These are phyloP conservation scores for Ruditapes philippinarum DNA, from an alignment of 1,140 invertebrate genomes.

Conservation along the genomic window DNA sequence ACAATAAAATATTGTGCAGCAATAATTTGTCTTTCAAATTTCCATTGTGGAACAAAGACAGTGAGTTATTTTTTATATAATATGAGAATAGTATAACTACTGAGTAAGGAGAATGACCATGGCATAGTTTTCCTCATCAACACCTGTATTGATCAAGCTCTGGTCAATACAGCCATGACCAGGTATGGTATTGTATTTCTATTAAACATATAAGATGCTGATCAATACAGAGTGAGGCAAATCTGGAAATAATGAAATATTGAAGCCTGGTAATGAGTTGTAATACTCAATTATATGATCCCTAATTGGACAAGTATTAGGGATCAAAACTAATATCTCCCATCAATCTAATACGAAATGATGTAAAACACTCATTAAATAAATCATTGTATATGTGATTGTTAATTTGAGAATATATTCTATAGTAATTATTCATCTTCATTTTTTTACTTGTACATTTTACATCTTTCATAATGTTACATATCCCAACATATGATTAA, in stretches of 20 bases:
- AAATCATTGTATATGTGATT: no score
- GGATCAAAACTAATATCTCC: background rate
- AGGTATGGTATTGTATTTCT: slow-evolving; percentile 37
- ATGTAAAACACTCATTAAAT: background rate
- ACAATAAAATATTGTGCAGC: no score
- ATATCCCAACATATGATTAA: background rate
- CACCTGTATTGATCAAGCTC: slow-evolving; percentile 20
- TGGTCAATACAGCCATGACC: slow-evolving; percentile 60
- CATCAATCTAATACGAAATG: background rate
- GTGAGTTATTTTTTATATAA: no score
- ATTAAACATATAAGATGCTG: background rate
- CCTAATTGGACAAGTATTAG: slow-evolving; percentile 11
- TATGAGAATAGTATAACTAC: no score
- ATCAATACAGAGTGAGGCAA: slow-evolving; percentile 56
- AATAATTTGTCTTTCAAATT: no score
- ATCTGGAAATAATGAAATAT: background rate
- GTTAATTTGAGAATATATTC: no score
- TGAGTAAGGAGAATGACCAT: background rate
- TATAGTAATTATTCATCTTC: no score
- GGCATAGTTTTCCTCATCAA: background rate
- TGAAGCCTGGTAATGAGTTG: background rate
- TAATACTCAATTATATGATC: slow-evolving; percentile 15
- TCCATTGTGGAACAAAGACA: no score
- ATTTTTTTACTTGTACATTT: no score
- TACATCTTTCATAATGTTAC: no score